These are phyloP conservation scores for Alviniconcha marisindica DNA, from an alignment of 1,140 invertebrate genomes.

Conservation along the genomic window DNA sequence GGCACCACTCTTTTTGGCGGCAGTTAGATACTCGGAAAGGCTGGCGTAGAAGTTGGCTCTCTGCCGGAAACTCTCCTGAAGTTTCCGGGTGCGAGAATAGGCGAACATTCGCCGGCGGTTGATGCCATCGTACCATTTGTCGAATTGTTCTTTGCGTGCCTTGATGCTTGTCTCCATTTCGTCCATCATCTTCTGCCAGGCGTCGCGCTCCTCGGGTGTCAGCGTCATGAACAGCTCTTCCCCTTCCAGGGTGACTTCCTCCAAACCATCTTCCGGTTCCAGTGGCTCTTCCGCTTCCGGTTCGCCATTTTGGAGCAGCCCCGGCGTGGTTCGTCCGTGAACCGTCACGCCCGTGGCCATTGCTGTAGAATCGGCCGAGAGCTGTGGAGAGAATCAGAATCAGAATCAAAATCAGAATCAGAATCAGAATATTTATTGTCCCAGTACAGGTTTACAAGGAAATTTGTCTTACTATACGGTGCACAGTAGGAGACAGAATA, in stretches of 20 bases:
- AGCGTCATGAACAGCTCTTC: constrained; percentile 53
- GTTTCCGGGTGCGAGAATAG: neutral
- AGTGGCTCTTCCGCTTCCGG: neutral
- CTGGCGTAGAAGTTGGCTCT: neutral
- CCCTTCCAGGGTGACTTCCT: constrained; percentile 93
- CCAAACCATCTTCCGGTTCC: constrained; percentile 79
- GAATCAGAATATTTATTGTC: too few relatives aligned
- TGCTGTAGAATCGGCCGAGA: too few relatives aligned
- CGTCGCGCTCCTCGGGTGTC: constrained; percentile 45
- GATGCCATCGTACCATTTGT: neutral
- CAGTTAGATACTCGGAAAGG: neutral
- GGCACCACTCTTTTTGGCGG: neutral
- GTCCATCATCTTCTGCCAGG: neutral
- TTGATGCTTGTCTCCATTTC: neutral
- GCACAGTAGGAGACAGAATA: too few relatives aligned
- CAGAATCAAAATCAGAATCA: too few relatives aligned
- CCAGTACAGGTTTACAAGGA: too few relatives aligned
- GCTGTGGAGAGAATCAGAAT: too few relatives aligned
- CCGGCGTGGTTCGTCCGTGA: constrained; percentile 2
- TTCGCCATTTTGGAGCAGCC: neutral
- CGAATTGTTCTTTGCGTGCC: neutral
- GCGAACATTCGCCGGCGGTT: constrained; percentile 4
- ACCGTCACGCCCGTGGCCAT: too few relatives aligned
- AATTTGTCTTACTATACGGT: too few relatives aligned
- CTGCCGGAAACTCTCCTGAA: neutral